Percentiles rank a stretch among this genome's conserved stretches.
Conservation (phyloP, 2,113 vertebrate species). For the Albula glossodonta region DNA sequence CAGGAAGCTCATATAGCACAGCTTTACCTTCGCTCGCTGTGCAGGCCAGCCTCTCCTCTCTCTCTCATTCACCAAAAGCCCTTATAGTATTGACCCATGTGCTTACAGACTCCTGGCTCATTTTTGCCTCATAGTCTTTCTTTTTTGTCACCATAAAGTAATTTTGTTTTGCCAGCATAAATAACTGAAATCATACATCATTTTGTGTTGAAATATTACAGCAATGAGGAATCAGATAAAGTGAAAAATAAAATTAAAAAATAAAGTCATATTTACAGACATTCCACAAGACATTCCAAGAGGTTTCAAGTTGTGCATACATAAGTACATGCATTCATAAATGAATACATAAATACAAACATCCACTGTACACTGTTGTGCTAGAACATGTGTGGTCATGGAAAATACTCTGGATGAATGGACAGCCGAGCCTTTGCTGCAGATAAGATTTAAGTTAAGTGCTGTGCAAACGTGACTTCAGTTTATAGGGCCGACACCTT, state of each 20-base stretch:
- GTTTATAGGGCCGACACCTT: too few species aligned
- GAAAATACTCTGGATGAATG: too few species aligned
- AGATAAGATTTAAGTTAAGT: too few species aligned
- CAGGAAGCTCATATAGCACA: conserved; percentile 49
- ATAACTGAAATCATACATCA: background rate
- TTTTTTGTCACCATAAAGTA: background rate
- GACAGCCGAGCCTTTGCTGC: too few species aligned
- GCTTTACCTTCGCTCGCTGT: conserved; percentile 55
- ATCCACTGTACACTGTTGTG: too few species aligned
- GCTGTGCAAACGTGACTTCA: too few species aligned
- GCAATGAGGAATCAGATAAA: background rate
- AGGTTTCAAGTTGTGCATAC: too few species aligned
- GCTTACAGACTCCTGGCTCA: background rate
- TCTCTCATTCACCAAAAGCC: conserved; percentile 36
- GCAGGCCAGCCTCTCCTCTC: conserved; percentile 21
- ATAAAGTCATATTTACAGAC: too few species aligned
- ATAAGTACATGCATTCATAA: too few species aligned
- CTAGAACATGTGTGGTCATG: too few species aligned
- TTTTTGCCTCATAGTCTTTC: conserved; percentile 19
- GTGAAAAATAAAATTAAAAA: background rate
- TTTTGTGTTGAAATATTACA: background rate
- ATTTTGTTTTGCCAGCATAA: background rate
- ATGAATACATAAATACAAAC: too few species aligned
- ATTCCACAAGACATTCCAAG: too few species aligned
- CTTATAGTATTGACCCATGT: conserved; percentile 8